Conservation (phyloP, 2,797 vertebrate genomes). For the Urosaurus nigricauda region DNA sequence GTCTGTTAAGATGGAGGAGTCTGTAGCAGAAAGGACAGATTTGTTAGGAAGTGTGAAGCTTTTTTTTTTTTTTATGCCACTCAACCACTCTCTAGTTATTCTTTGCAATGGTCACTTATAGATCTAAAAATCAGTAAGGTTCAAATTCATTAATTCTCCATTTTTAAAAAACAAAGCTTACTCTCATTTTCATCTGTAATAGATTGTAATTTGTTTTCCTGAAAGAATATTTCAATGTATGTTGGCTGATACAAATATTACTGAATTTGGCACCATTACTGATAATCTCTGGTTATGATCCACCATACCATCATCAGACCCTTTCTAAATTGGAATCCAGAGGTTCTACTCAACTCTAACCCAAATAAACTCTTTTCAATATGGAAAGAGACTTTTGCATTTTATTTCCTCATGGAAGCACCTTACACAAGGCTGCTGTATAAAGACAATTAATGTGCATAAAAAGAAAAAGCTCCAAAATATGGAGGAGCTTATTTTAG, state of each 20-base stretch:
- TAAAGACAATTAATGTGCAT: background rate
- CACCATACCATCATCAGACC: too few relatives aligned
- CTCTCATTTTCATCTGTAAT: background rate
- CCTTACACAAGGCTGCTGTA: background rate
- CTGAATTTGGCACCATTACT: background rate
- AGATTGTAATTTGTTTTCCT: background rate
- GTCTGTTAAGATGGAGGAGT: background rate
- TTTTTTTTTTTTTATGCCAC: too few relatives aligned
- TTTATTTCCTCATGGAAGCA: background rate
- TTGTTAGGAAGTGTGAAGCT: background rate
- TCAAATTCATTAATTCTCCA: background rate
- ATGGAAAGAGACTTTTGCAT: background rate
- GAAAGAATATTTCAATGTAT: background rate
- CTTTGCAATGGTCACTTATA: background rate
- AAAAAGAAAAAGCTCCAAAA: too few relatives aligned
- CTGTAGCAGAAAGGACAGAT: background rate
- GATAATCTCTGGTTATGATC: background rate
- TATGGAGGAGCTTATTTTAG: background rate
- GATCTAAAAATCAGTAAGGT: background rate
- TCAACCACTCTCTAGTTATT: background rate
- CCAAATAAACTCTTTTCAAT: background rate
- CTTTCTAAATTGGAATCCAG: background rate
- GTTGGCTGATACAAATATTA: background rate
- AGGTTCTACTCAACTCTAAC: background rate
- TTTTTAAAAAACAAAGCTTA: background rate